Evolutionary conservation across 2,888 invertebrate genomes (phyloP).

Genomic region (Molorchus minor): DNA sequence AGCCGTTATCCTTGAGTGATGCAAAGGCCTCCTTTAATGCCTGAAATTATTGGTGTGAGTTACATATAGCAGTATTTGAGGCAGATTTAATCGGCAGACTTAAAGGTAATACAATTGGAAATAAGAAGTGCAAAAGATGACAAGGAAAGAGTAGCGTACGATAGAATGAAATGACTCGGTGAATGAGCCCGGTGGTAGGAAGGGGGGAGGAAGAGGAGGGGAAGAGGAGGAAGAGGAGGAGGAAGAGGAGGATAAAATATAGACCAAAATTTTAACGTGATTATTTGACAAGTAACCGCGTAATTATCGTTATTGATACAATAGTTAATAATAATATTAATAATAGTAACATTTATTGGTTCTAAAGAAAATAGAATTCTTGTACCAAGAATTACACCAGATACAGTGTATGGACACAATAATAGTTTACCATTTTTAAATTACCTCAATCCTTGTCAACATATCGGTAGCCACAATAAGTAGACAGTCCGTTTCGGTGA

Average conservation of each 20-base stretch:
- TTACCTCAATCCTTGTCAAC: slow-evolving; percentile 61
- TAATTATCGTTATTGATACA: background rate
- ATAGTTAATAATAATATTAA: background rate
- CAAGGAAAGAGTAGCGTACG: background rate
- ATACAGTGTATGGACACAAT: background rate
- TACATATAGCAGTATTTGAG: background rate
- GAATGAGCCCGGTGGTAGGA: background rate
- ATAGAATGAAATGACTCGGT: background rate
- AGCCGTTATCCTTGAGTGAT: slow-evolving; percentile 66
- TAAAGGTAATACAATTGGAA: background rate
- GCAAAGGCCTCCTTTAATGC: slow-evolving; percentile 31
- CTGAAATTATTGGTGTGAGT: slow-evolving; percentile 30
- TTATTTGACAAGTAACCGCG: background rate
- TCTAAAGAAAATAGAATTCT: background rate
- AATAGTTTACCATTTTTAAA: background rate
- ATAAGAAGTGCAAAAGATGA: background rate
- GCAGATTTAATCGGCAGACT: background rate
- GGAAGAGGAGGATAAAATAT: too few species aligned
- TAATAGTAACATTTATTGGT: background rate
- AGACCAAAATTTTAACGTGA: background rate
- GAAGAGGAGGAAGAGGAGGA: too few species aligned
- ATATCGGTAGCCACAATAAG: slow-evolving; percentile 58
- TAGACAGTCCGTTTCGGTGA: slow-evolving; percentile 49
- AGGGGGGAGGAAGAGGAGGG: too few species aligned
- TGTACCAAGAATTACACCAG: background rate